phyloP scores from a whole-genome alignment of 2,113 vertebrate genomes.

The Rhynchomys soricoides region DNA sequence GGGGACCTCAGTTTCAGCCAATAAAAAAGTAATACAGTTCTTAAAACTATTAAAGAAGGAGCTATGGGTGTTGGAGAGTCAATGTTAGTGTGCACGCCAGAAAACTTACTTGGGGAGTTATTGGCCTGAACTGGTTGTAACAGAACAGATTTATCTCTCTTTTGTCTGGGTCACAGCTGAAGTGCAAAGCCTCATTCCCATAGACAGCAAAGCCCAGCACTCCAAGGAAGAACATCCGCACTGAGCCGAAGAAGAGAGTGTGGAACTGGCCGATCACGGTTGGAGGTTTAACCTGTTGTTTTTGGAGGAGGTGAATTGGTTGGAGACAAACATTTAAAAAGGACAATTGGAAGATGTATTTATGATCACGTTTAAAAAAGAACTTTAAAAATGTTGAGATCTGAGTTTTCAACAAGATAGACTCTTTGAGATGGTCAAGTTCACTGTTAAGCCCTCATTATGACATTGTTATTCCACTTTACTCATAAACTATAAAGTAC shows the following conservation, averaged over 20 bases:
- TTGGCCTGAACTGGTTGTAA: constrained; percentile 94
- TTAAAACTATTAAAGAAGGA: neutral
- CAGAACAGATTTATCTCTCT: constrained; percentile 93
- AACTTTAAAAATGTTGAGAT: neutral
- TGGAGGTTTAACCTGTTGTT: constrained; percentile 90
- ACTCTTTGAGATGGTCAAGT: neutral
- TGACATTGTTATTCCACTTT: neutral
- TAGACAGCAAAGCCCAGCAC: constrained; percentile 93
- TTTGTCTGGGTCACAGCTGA: constrained; percentile 93
- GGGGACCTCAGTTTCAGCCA: neutral
- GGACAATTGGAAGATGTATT: neutral
- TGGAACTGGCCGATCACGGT: constrained; percentile 93
- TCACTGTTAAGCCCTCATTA: neutral
- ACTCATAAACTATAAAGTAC: neutral
- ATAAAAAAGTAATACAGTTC: constrained; percentile 2
- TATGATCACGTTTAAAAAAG: neutral
- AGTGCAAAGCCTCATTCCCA: constrained; percentile 93
- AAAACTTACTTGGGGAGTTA: constrained; percentile 90
- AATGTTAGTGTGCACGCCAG: neutral
- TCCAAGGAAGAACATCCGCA: constrained; percentile 91
- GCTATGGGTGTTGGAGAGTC: neutral
- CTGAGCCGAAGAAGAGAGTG: constrained; percentile 93
- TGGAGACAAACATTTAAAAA: neutral
- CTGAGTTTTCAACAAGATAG: constrained; percentile 8
- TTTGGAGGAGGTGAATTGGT: neutral